phyloP scores from a whole-genome alignment of 2,113 vertebrate genomes.

The Prunella fulvescens region DNA sequence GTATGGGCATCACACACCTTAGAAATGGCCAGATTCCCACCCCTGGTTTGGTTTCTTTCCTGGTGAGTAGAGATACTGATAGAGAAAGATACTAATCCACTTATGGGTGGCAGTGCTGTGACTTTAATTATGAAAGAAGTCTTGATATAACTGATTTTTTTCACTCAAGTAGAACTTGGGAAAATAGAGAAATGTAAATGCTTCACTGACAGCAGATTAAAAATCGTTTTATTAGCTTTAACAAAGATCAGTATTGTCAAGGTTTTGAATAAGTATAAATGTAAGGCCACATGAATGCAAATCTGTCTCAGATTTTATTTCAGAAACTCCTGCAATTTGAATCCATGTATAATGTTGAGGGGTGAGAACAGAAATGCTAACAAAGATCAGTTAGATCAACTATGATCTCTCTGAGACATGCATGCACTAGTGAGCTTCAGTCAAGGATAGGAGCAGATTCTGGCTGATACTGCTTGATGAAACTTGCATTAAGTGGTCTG shows the following conservation, averaged over 20 bases:
- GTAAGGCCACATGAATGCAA: background rate
- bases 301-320: background rate
- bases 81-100: constrained; percentile 25
- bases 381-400: background rate
- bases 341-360: background rate
- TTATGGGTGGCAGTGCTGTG: background rate
- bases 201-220: constrained; percentile 27
- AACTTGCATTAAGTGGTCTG: background rate
- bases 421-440: background rate
- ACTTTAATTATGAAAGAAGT: constrained; percentile 23
- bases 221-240: constrained; percentile 22
- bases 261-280: background rate
- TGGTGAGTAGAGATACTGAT: background rate
- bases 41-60: background rate
- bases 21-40: constrained; percentile 9
- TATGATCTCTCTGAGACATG: background rate
- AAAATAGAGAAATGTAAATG: constrained; percentile 42
- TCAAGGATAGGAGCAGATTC: background rate
- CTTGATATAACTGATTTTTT: constrained; percentile 8
- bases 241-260: constrained; percentile 24
- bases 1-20: constrained; percentile 29
- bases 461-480: background rate
- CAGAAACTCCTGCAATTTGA: background rate
- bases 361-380: background rate
- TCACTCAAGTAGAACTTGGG: constrained; percentile 22